Percentiles rank a stretch among this genome's conserved stretches.
phyloP scores from a whole-genome alignment of 2,113 vertebrate genomes.

The Pteruthius melanotis region DNA sequence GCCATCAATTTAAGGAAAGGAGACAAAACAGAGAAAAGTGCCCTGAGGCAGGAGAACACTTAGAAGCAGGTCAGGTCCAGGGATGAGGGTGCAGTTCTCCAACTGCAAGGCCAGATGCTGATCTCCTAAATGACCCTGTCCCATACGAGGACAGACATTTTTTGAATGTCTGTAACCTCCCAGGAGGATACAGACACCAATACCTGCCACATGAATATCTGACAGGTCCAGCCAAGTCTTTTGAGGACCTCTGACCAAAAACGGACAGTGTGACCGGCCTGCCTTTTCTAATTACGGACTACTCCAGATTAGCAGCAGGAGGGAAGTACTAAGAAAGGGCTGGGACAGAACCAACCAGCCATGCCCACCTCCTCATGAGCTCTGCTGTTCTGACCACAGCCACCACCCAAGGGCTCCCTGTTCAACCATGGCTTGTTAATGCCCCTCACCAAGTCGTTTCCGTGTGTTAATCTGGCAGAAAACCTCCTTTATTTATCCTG shows the following conservation, averaged over 20 bases:
- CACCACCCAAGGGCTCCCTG: background rate
- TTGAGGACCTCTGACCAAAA: background rate
- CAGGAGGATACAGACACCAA: background rate
- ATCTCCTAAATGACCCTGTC: background rate
- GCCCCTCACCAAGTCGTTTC: background rate
- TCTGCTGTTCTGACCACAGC: background rate
- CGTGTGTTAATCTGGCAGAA: background rate
- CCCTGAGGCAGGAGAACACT: background rate
- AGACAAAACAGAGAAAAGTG: background rate
- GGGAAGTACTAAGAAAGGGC: background rate
- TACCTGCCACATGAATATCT: background rate
- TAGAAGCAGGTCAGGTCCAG: background rate
- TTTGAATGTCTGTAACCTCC: background rate
- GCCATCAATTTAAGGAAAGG: background rate
- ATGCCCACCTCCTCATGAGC: background rate
- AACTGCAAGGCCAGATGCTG: background rate
- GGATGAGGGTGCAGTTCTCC: background rate
- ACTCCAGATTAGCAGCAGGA: background rate
- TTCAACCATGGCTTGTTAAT: background rate
- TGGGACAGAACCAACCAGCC: background rate
- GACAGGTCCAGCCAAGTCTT: background rate
- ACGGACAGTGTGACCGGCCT: rapidly evolving
- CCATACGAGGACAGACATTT: background rate
- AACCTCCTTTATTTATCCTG: background rate
- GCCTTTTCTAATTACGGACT: background rate